phyloP scores from a whole-genome alignment of 2,113 vertebrate genomes.

The Ptilorrhoa leucosticta region DNA sequence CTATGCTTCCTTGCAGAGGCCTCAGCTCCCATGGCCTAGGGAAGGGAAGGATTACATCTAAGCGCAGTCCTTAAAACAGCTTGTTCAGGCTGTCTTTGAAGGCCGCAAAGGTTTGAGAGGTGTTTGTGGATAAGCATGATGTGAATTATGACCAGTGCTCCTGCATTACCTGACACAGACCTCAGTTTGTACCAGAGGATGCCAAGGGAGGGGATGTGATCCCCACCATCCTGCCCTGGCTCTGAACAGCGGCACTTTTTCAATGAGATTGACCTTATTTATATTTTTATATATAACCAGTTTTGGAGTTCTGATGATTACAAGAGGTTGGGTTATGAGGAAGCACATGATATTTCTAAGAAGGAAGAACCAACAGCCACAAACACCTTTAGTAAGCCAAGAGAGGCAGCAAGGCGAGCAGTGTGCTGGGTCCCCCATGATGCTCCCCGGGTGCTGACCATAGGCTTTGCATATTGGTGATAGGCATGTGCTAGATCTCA shows the following conservation, averaged over 20 bases:
- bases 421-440: background rate
- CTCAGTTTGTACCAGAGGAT: background rate
- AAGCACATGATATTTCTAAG: background rate
- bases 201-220: background rate
- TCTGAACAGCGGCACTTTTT: background rate
- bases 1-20: background rate
- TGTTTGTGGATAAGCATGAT: rapidly evolving
- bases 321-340: background rate
- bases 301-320: background rate
- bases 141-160: background rate
- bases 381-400: background rate
- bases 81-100: background rate
- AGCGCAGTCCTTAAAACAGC: background rate
- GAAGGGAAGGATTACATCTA: background rate
- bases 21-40: background rate
- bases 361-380: background rate
- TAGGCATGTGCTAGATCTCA: background rate
- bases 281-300: background rate
- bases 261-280: background rate
- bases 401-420: background rate
- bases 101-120: background rate
- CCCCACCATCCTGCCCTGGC: rapidly evolving
- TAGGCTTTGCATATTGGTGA: background rate
- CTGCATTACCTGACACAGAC: background rate
- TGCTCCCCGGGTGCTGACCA: background rate